Percentiles rank a stretch among this genome's conserved stretches.
These are phyloP conservation scores for Amiota minor DNA, from an alignment of 2,888 invertebrate genomes.

Conservation along the genomic window DNA sequence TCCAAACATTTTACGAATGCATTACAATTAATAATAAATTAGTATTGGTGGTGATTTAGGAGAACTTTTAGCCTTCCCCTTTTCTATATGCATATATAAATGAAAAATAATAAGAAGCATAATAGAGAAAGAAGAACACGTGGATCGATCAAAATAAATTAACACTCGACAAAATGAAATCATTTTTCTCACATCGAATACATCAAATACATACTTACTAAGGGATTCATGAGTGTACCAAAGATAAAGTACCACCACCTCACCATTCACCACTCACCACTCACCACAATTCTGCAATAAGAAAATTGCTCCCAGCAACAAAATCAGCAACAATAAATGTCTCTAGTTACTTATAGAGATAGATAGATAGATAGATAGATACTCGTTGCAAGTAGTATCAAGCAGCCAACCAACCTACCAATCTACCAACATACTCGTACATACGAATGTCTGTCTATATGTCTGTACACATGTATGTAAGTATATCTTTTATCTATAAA, in stretches of 20 bases:
- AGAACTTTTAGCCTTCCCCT: too few species aligned
- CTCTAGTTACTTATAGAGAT: background rate
- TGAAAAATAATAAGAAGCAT: too few species aligned
- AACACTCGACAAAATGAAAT: conserved; percentile 53
- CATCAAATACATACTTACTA: background rate
- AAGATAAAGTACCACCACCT: too few species aligned
- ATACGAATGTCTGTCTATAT: background rate
- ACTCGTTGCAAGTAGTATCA: background rate
- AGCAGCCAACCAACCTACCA: background rate
- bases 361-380: background rate
- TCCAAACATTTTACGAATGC: too few species aligned
- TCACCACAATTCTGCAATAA: background rate
- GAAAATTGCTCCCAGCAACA: background rate
- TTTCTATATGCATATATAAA: too few species aligned
- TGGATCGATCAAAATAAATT: background rate
- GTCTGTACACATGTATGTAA: background rate
- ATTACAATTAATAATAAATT: too few species aligned
- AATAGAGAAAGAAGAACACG: background rate
- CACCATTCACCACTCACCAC: background rate
- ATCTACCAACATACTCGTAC: background rate
- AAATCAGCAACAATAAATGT: conserved; percentile 14
- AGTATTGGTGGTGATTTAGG: too few species aligned
- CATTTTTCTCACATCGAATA: conserved; percentile 60
- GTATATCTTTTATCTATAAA: background rate
- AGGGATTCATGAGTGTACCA: too few species aligned